Evolutionary conservation across 2,797 vertebrate genomes (phyloP), one percentile per base, ranked within the genome.

Genomic region (Gymnodraco acuticeps): DNA sequence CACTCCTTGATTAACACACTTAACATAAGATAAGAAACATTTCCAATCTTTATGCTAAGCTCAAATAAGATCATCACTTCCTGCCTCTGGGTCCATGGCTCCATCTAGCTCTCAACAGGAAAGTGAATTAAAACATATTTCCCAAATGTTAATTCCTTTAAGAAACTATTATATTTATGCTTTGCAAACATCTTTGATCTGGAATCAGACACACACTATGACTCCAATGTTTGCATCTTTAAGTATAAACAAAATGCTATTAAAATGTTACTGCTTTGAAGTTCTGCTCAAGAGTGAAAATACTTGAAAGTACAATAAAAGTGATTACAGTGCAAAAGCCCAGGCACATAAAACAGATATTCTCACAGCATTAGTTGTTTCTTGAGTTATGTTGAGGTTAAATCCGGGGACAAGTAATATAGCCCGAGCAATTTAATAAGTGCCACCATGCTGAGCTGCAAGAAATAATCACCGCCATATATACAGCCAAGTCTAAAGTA

Each of bases 361-460:
- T 15, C 33, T 61, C 27, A 48, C 5, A 47, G 23, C 17, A 15
- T 47, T 61, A 63, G 61, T 62, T 81, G 50, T 78, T 63, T 72
- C 27, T 43, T 56, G 13, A 78, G 23, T 41, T 51, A 55, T 55
- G 23, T 14, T 74, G 67, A 64, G 48, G 61, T 60, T 73, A 59
- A 76, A 70, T 50, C 8, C 10, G 6, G 14, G 54, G 10, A 64
- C 0, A 10, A 59, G 13, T 33, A 43, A 64, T 68, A 60, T 47
- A 81, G 47, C 48, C 31, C 50, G 31, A 75, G 53, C 61, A 80
- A 76, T 80, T 87, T 77, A 45, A 59, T 78, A 81, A 53, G 70
- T 79, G 73, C 46, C 73, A 64, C 41, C 31, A 13, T 61, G 61
- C 51, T 68, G 27, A 63, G 60, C 31, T 51, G 50, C 62, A 73